phyloP scores from a whole-genome alignment of 1,140 invertebrate species.

The Platyura marginata region DNA sequence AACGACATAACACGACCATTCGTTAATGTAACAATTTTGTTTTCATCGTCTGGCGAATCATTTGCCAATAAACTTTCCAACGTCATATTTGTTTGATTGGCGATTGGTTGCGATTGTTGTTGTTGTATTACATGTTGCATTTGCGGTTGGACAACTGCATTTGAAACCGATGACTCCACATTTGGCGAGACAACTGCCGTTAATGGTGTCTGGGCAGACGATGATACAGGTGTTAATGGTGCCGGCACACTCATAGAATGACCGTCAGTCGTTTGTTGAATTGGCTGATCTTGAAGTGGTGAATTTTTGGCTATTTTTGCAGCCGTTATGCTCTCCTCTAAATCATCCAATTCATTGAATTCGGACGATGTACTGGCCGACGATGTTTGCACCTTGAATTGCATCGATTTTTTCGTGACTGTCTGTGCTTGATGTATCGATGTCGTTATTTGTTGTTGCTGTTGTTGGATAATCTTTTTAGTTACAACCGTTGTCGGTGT shows the following conservation, averaged over 20 bases:
- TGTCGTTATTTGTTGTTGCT: slow-evolving; percentile 10
- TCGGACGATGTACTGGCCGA: slow-evolving; percentile 19
- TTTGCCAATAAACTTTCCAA: too few species aligned
- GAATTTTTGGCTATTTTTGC: slow-evolving; percentile 17
- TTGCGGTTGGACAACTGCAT: slow-evolving; percentile 4
- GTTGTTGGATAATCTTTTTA: slow-evolving; percentile 9
- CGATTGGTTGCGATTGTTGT: slow-evolving; percentile 2
- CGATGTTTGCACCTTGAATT: too few species aligned
- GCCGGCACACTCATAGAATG: too few species aligned
- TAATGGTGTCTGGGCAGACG: too few species aligned
- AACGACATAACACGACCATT: slow-evolving; percentile 26
- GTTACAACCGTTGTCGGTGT: slow-evolving; percentile 9
- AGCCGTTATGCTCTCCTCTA: slow-evolving; percentile 29
- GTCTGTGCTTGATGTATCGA: slow-evolving; percentile 16
- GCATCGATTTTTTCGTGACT: too few species aligned
- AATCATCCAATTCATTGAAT: slow-evolving; percentile 26
- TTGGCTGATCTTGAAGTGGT: slow-evolving; percentile 14
- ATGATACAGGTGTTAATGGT: too few species aligned
- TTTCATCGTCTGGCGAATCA: slow-evolving; percentile 21
- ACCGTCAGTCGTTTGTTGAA: slow-evolving; percentile 10
- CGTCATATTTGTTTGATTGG: too few species aligned
- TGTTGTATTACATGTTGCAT: slow-evolving; percentile 7
- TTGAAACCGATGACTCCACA: too few species aligned
- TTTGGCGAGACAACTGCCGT: too few species aligned
- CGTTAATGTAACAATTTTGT: slow-evolving; percentile 21